A percentile compares a stretch with the other conserved stretches of the same genome.
phyloP scores from a whole-genome alignment of 2,113 vertebrate species.

The Cynopterus brachyotis region DNA sequence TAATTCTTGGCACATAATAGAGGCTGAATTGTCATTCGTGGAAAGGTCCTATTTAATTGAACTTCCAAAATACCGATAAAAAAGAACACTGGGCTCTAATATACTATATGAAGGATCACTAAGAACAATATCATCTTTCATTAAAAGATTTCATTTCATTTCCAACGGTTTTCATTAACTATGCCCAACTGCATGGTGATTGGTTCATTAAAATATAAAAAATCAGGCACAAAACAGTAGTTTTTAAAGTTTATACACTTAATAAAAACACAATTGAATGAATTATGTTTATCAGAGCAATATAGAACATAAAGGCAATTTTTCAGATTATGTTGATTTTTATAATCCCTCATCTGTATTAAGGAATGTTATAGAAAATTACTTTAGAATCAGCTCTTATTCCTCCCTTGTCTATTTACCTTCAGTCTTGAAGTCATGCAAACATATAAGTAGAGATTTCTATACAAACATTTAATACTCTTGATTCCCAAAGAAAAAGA shows the following conservation, averaged over 20 bases:
- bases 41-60: constrained; percentile 20
- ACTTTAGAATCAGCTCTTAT: background rate
- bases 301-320: background rate
- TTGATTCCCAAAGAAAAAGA: background rate
- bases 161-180: background rate
- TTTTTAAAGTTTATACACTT: background rate
- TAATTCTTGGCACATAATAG: background rate
- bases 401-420: background rate
- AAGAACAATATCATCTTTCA: background rate
- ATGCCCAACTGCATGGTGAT: background rate
- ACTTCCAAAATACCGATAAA: background rate
- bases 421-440: background rate
- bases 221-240: background rate
- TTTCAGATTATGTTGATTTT: background rate
- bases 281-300: background rate
- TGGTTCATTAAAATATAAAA: constrained; percentile 23
- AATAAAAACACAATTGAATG: background rate
- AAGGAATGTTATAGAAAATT: background rate
- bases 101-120: background rate
- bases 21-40: background rate
- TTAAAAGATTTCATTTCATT: background rate
- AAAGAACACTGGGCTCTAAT: background rate
- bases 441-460: background rate
- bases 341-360: background rate
- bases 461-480: background rate